Evolutionary conservation across 1,140 invertebrate genomes (phyloP), one percentile per base, ranked within the genome.

Genomic region (Atta cephalotes): DNA sequence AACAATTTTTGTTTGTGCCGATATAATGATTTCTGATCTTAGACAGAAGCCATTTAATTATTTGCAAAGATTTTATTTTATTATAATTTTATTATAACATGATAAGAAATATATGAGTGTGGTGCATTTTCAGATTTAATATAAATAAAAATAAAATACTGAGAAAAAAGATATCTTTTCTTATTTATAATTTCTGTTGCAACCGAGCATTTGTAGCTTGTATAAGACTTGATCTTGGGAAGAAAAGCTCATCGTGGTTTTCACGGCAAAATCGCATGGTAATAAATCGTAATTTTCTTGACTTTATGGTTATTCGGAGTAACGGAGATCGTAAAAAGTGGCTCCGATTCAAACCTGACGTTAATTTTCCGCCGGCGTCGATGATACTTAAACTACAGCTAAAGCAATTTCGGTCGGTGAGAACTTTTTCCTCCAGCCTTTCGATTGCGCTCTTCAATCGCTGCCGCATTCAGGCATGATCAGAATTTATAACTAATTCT

Each of bases 271-370:
- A 28, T 25, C 25, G 25, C 39, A 10, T 14, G 18, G 56, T 21
- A 35, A 82, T 82, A 82, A 82, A 74, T 82, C 12, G 66, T 60
- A 1, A 2, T 66, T 78, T 53, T 66, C 62, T 45, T n/a, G 18
- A 7, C 10, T 65, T 58, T 81, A 81, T 60, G 63, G 49, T 70
- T 80, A 85, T 90, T 81, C 88, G 87, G 81, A 68, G 71, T 82
- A 88, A 77, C 87, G 56, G 25, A 51, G 16, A n/a, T 89, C 81
- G 49, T 53, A 45, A 68, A 66, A 56, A 66, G 62, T n/a, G 60
- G 16, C 39, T 60, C 18, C 28, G 53, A 85, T 31, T 25, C 53
- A 39, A 60, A 58, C 51, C 56, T 77, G 74, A 78, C 79, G 39
- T 85, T 89, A 88, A 72, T 58, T 81, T 82, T 28, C 31, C 62